Conservation (phyloP, 2,888 invertebrate species). For the Thera obeliscata region DNA sequence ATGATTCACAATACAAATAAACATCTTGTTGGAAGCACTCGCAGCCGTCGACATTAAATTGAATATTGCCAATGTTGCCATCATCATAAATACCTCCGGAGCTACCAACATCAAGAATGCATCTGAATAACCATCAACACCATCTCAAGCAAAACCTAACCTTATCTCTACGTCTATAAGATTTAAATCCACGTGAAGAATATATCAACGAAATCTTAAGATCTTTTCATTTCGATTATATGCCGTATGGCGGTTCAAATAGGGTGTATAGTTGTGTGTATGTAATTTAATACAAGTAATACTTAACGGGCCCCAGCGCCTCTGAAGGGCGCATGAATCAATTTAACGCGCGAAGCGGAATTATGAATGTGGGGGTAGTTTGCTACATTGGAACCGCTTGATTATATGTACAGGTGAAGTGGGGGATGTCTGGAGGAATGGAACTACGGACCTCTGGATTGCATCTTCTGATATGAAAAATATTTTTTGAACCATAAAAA, state of each 20-base stretch:
- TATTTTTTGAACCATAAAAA: no score
- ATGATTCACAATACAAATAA: conserved; percentile 7
- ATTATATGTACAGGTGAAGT: conserved; percentile 15
- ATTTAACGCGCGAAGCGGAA: conserved; percentile 52
- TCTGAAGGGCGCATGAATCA: conserved; percentile 60
- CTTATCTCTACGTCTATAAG: background rate
- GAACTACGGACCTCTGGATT: background rate
- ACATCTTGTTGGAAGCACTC: conserved; percentile 7
- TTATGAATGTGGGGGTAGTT: conserved; percentile 39
- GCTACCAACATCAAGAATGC: conserved; percentile 49
- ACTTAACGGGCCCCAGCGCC: conserved; percentile 43
- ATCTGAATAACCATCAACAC: conserved; percentile 34
- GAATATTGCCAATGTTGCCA: conserved; percentile 47
- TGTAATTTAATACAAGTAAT: conserved; percentile 34
- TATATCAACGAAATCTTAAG: conserved; percentile 32
- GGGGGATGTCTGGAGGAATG: background rate
- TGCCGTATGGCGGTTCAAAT: conserved; percentile 11
- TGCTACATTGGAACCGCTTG: conserved; percentile 18
- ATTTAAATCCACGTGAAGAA: conserved; percentile 23
- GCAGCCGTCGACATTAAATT: conserved; percentile 37
- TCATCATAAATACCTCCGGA: conserved; percentile 48
- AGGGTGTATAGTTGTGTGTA: conserved; percentile 32
- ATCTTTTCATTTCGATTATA: conserved; percentile 16
- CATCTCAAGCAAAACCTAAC: conserved; percentile 5
- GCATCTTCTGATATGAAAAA: background rate